A percentile compares a stretch with the other conserved stretches of the same genome.
These are phyloP conservation scores for Embiotoca jacksoni DNA, from an alignment of 2,113 vertebrate species.

Conservation along the genomic window DNA sequence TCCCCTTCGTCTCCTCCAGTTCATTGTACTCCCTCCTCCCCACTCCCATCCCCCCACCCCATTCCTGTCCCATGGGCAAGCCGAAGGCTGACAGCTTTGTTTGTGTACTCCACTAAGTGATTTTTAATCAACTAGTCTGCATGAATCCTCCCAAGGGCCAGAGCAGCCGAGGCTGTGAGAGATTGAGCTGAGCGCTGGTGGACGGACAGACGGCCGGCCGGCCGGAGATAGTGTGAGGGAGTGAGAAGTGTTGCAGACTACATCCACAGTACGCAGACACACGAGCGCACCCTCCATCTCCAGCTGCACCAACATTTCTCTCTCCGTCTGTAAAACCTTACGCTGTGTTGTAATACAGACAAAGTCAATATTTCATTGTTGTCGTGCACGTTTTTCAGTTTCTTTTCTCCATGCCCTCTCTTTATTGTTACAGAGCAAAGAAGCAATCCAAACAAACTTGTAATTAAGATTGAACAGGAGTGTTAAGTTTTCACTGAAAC, in stretches of 20 bases:
- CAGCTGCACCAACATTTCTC: background rate
- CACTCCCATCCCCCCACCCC: background rate
- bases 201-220: slow-evolving; percentile 29
- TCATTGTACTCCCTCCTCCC: slow-evolving; percentile 24
- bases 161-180: slow-evolving; percentile 56
- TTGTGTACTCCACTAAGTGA: slow-evolving; percentile 82
- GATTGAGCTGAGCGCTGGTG: slow-evolving; percentile 46
- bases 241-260: slow-evolving; percentile 3
- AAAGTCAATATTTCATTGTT: background rate
- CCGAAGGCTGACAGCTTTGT: slow-evolving; percentile 82
- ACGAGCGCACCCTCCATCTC: background rate
- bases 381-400: background rate
- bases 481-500: too few species aligned
- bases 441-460: background rate
- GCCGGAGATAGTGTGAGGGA: slow-evolving; percentile 26
- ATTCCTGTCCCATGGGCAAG: slow-evolving; percentile 75
- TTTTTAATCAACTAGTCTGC: slow-evolving; percentile 83
- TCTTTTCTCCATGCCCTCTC: background rate
- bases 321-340: background rate
- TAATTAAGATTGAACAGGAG: too few species aligned
- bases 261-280: slow-evolving; percentile 1
- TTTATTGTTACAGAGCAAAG: background rate
- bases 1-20: slow-evolving; percentile 28
- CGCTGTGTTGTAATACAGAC: background rate
- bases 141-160: slow-evolving; percentile 74